A percentile compares a stretch with the other conserved stretches of the same genome.
Conservation (phyloP, 1,140 invertebrate genomes). For the Scaptomyza montana region DNA sequence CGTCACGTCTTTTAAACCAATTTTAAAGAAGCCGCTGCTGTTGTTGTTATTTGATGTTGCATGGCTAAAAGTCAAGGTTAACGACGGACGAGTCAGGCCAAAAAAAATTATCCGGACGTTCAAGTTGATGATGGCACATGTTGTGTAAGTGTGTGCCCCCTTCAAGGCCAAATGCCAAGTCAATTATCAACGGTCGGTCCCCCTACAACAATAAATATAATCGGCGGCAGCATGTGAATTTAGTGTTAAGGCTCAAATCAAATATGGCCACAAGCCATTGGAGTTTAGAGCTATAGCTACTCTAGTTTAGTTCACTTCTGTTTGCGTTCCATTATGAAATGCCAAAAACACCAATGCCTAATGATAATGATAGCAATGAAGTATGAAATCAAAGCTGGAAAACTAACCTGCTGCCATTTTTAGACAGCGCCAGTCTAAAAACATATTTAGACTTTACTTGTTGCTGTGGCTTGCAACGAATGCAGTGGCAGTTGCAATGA, state of each 20-base stretch:
- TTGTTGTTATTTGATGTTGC: neutral
- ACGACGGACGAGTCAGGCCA: slow-evolving; percentile 20
- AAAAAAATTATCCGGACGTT: slow-evolving; percentile 23
- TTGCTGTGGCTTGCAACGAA: slow-evolving; percentile 6
- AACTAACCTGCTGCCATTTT: slow-evolving; percentile 45
- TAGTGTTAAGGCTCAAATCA: slow-evolving; percentile 11
- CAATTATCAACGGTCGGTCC: slow-evolving; percentile 19
- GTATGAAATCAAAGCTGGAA: neutral
- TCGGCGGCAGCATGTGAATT: slow-evolving; percentile 37
- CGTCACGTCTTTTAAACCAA: slow-evolving; percentile 54
- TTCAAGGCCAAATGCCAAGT: slow-evolving; percentile 33
- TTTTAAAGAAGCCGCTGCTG: slow-evolving; percentile 41
- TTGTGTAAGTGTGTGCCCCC: slow-evolving; percentile 15
- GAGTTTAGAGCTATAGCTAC: slow-evolving; percentile 10
- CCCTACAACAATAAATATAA: slow-evolving; percentile 15
- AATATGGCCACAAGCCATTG: slow-evolving; percentile 21
- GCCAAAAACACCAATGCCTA: slow-evolving; percentile 44
- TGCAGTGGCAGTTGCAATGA: slow-evolving; percentile 32
- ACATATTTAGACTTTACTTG: slow-evolving; percentile 45
- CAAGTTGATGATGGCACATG: slow-evolving; percentile 27
- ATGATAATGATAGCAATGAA: slow-evolving; percentile 50
- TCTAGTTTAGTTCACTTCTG: slow-evolving; percentile 7
- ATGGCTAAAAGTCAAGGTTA: slow-evolving; percentile 68
- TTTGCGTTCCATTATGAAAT: slow-evolving; percentile 37
- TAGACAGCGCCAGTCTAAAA: slow-evolving; percentile 29